Percentiles rank a stretch among this genome's conserved stretches.
These are phyloP conservation scores for Noctua pronuba DNA, from an alignment of 2,888 invertebrate species.

Conservation along the genomic window DNA sequence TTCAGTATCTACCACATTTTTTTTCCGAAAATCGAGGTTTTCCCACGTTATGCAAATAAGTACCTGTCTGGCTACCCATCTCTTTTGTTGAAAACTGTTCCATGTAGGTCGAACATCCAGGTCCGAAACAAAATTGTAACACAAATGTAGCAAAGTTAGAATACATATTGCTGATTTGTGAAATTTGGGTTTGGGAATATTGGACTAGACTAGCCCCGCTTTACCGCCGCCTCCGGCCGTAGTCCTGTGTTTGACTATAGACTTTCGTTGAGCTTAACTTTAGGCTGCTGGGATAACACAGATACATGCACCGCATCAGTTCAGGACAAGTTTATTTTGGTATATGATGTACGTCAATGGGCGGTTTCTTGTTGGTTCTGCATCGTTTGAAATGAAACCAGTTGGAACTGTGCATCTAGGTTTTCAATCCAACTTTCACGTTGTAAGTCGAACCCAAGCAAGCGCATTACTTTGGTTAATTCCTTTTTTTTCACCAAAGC, in stretches of 20 bases:
- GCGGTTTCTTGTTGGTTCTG: background rate
- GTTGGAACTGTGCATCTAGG: background rate
- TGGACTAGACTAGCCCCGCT: slow-evolving; percentile 17
- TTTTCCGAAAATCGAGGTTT: background rate
- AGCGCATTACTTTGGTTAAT: background rate
- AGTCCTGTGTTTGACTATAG: slow-evolving; percentile 36
- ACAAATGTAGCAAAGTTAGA: slow-evolving; percentile 33
- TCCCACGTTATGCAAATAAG: background rate
- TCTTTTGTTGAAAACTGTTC: background rate
- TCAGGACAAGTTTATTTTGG: background rate
- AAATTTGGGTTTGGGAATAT: slow-evolving; percentile 9
- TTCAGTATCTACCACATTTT: background rate
- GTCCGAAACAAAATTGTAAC: slow-evolving; percentile 11
- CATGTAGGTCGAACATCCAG: slow-evolving; percentile 3
- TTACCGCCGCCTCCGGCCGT: background rate
- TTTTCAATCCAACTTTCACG: background rate
- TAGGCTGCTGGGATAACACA: background rate
- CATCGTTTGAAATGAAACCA: background rate
- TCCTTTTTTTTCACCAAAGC: background rate
- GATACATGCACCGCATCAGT: background rate
- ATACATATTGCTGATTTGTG: slow-evolving; percentile 55
- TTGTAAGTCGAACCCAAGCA: background rate
- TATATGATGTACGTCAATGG: background rate
- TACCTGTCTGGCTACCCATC: background rate
- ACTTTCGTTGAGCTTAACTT: slow-evolving; percentile 10